A percentile compares a stretch with the other conserved stretches of the same genome.
phyloP scores from a whole-genome alignment of 2,888 invertebrate species.

The Drosophila pseudotalamancana region DNA sequence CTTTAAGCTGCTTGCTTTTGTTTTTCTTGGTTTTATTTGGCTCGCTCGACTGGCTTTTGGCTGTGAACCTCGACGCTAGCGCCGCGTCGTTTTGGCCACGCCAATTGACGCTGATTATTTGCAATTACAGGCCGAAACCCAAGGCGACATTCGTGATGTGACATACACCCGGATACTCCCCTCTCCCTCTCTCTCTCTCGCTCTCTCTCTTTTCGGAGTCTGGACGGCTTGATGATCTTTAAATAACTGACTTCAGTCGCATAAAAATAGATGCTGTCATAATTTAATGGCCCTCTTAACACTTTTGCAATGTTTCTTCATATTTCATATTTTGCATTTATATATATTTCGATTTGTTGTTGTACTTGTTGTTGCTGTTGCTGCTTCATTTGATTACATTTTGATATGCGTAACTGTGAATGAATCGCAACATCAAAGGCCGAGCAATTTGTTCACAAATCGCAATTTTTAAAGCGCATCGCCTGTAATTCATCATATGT shows the following conservation, averaged over 20 bases:
- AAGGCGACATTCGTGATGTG: conserved; percentile 66
- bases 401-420: conserved; percentile 55
- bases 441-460: conserved; percentile 26
- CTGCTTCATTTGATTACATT: conserved; percentile 52
- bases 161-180: conserved; percentile 36
- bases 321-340: conserved; percentile 1
- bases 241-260: conserved; percentile 34
- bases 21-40: conserved; percentile 9
- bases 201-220: too few species aligned
- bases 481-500: conserved; percentile 28
- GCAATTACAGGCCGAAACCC: conserved; percentile 66
- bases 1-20: not conserved
- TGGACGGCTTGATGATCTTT: conserved; percentile 26
- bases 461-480: conserved; percentile 52
- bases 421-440: conserved; percentile 63
- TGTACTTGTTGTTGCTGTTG: not conserved
- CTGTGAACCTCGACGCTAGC: conserved; percentile 27
- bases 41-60: conserved; percentile 21
- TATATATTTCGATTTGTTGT: conserved; percentile 7
- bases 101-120: conserved; percentile 74
- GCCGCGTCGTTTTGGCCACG: conserved; percentile 57
- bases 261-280: conserved; percentile 64
- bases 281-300: conserved; percentile 42
- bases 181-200: too few species aligned
- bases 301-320: conserved; percentile 4